Base-by-base conservation (phyloP, 2,797 vertebrate species). In the Balearica regulorum region DNA sequence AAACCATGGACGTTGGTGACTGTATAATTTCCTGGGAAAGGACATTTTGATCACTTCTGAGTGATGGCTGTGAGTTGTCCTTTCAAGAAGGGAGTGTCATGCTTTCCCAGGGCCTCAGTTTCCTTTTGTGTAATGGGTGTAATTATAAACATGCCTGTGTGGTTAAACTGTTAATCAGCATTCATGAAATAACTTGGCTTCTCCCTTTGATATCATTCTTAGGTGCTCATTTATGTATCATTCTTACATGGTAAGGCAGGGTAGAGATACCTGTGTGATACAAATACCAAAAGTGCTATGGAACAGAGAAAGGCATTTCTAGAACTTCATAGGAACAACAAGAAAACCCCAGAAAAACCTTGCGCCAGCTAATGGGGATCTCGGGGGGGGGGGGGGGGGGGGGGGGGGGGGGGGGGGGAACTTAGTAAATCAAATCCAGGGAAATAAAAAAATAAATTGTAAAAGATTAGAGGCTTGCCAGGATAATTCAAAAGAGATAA, bases 401-500 rank as follows among this genome's bases (percentile, higher is more conserved):
- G 41, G 83, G 37, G 77, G n/a, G 37, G 55, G 12, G 37, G 77
- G n/a, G 37, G 55, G 12, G 6, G 46, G 41, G 83, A 88, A 33
- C 20, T 43, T 11, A 29, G 28, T 14, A 75, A 76, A 81, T 57
- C 33, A 86, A 33, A 73, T 48, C 28, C 60, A 64, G 35, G 29
- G 22, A 71, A 93, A 83, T 58, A 80, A 84, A 48, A 86, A 57
- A 55, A 72, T 5, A 41, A 83, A 87, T 49, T 66, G 9, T 58
- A 28, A 64, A 82, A 92, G 46, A 93, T 95, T 73, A 87, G 81
- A 77, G 25, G 49, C n/a, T 77, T 92, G 41, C 60, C 17, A 61
- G 68, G 55, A 68, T 89, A 89, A 70, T 73, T 94, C 71, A 89
- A n/a, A 88, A 87, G 89, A 89, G 78, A 89, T 89, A 80, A 89